phyloP scores from a whole-genome alignment of 2,888 invertebrate species.

The Glomeris marginata region DNA sequence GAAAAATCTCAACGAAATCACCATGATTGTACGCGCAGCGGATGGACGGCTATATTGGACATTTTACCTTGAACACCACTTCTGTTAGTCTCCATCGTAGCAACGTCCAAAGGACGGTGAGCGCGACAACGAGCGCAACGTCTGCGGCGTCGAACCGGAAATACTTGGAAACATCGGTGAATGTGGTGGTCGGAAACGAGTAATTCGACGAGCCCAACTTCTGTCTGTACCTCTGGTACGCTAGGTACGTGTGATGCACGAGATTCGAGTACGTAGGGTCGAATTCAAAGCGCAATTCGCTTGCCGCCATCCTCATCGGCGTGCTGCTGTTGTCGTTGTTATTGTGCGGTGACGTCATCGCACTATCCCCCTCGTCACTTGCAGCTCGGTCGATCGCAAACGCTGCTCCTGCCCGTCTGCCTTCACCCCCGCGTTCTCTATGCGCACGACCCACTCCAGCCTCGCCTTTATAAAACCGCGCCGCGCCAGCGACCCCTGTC shows the following conservation, averaged over 20 bases:
- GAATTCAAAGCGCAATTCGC: background rate
- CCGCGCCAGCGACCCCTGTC: no score
- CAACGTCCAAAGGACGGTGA: constrained; percentile 18
- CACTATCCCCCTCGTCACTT: no score
- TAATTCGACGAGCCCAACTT: constrained; percentile 6
- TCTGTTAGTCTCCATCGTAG: constrained; percentile 17
- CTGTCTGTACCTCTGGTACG: background rate
- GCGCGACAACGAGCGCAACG: constrained; percentile 13
- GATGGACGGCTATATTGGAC: background rate
- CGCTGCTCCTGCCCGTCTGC: no score
- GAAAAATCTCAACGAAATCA: no score
- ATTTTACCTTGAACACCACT: constrained; percentile 18
- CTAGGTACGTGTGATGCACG: constrained; percentile 1
- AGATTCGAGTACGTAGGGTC: constrained; percentile 3
- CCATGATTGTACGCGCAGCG: background rate
- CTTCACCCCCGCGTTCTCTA: no score
- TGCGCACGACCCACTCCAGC: no score
- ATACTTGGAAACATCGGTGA: constrained; percentile 8
- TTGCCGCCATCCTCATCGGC: background rate
- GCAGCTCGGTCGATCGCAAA: no score
- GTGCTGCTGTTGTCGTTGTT: background rate
- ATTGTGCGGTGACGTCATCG: no score
- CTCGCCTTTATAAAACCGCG: no score
- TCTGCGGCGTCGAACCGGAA: constrained; percentile 8
- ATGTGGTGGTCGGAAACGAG: constrained; percentile 5